Base-by-base conservation (phyloP, 1,140 invertebrate species). In the Cherax quadricarinatus region DNA sequence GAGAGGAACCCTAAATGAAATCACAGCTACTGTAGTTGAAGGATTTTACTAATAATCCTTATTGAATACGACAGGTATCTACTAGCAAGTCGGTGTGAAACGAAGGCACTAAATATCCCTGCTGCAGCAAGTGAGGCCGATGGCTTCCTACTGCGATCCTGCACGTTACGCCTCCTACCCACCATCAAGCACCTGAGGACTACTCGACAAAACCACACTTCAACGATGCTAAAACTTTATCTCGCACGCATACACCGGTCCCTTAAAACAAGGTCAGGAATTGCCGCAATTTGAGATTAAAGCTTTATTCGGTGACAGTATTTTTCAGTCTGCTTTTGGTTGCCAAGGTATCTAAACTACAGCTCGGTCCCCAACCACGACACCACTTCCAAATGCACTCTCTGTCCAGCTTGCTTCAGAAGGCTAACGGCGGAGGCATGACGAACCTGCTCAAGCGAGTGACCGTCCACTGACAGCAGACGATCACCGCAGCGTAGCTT, bases 381-480 rank as follows among this genome's bases (percentile, higher is more conserved):
- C 30, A 95, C 94, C 94, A 96, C 95, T 94, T 96, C 79, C 93
- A 96, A 83, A 94, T 95, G 94, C 94, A 96, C 94, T 95, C 95
- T 94, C 94, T 95, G 88, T 93, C 95, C 53, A 94, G 95, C 93
- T 94, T 95, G 91, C 93, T 96, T 94, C 94, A 96, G 94, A 66
- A 96, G 94, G 82, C 94, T 94, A 9, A 96, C 96, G 41, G 96
- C 96, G 18, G 94, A 94, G 2, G 94, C 90, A 93, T 96, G 96
- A 6, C 95, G 94, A n/a, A 96, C 94, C 80, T 94, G 94, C 79
- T 95, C 95, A 70, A 96, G 93, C 80, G 94, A 95, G 82, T 95
- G 94, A 70, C 95, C 95, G 94, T 96, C 96, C 12, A 96, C 96
- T 79, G 95, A 95, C 30, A 96, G 90, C 21, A 96, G 94, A 73